A percentile compares a stretch with the other conserved stretches of the same genome.
Conservation (phyloP, 1,140 invertebrate species). For the Battus philenor region DNA sequence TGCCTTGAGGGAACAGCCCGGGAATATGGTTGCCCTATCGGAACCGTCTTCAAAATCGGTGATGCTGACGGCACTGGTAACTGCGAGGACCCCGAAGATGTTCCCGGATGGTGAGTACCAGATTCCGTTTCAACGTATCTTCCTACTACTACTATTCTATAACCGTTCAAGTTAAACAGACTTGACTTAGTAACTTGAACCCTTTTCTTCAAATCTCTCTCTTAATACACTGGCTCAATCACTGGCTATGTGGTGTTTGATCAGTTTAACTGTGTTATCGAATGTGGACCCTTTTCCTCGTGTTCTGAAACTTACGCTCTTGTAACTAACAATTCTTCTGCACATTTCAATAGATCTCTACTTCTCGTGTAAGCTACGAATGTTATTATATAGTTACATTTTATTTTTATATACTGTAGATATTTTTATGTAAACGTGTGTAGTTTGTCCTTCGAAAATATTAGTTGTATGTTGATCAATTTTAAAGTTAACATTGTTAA, state of each 20-base stretch:
- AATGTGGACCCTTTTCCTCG: slow-evolving; percentile 37
- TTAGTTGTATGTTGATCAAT: slow-evolving; percentile 19
- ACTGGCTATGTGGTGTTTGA: slow-evolving; percentile 49
- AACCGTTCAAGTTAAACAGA: slow-evolving; percentile 49
- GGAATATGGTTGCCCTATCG: slow-evolving; percentile 96
- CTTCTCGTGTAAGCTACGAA: slow-evolving; percentile 13
- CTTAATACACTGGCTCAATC: slow-evolving; percentile 46
- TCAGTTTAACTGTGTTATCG: slow-evolving; percentile 35
- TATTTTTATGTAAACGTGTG: too few relatives aligned
- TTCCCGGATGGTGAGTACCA: slow-evolving; percentile 93
- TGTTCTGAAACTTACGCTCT: slow-evolving; percentile 45
- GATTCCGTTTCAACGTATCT: background rate
- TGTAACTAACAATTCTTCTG: slow-evolving; percentile 69
- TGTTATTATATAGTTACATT: slow-evolving; percentile 1
- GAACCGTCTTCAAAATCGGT: slow-evolving; percentile 96
- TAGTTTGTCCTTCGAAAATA: background rate
- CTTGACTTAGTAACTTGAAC: slow-evolving; percentile 53
- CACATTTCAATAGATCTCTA: slow-evolving; percentile 23
- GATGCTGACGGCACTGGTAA: slow-evolving; percentile 91
- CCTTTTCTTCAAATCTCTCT: slow-evolving; percentile 33
- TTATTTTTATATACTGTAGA: background rate
- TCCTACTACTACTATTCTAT: slow-evolving; percentile 18
- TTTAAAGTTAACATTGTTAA: slow-evolving; percentile 43
- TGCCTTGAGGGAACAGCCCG: slow-evolving; percentile 92
- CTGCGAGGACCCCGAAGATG: slow-evolving; percentile 95